Evolutionary conservation across 2,888 invertebrate genomes (phyloP).

Genomic region (Mesochorus sp.): DNA sequence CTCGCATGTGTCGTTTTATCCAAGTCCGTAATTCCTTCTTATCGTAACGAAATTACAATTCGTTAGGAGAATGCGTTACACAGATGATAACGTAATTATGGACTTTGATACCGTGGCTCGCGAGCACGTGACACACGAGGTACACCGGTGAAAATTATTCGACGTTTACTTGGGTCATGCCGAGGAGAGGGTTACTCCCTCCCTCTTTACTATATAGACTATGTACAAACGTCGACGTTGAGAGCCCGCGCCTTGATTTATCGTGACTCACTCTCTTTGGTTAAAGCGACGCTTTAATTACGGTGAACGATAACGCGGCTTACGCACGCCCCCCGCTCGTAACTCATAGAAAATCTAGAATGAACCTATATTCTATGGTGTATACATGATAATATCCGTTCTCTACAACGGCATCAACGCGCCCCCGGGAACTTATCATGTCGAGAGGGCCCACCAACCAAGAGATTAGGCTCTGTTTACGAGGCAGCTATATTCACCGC

Average conservation of each 20-base stretch:
- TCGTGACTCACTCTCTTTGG: conserved; percentile 73
- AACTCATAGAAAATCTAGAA: conserved; percentile 73
- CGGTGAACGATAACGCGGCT: conserved; percentile 73
- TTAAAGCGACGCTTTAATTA: conserved; percentile 76
- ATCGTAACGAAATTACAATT: conserved; percentile 75
- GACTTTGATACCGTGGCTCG: conserved; percentile 61
- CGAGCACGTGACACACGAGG: conserved; percentile 19
- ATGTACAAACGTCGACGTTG: conserved; percentile 38
- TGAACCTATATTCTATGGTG: neutral
- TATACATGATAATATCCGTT: neutral
- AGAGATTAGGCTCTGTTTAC: conserved; percentile 73
- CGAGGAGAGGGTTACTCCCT: neutral
- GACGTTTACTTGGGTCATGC: conserved; percentile 10
- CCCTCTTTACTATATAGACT: neutral
- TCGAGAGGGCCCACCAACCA: conserved; percentile 60
- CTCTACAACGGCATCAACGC: conserved; percentile 30
- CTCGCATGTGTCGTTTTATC: conserved; percentile 60
- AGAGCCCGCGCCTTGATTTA: conserved; percentile 66
- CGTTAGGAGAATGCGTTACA: conserved; percentile 75
- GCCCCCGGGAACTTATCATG: conserved; percentile 70
- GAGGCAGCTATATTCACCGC: conserved; percentile 58
- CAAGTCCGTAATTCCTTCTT: conserved; percentile 68
- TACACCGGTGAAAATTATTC: conserved; percentile 41
- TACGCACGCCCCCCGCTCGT: conserved; percentile 71
- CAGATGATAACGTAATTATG: conserved; percentile 75